A percentile compares a stretch with the other conserved stretches of the same genome.
These are phyloP conservation scores for Lepidocolaptes lacrymiger DNA, from an alignment of 2,797 vertebrate species.

Conservation along the genomic window DNA sequence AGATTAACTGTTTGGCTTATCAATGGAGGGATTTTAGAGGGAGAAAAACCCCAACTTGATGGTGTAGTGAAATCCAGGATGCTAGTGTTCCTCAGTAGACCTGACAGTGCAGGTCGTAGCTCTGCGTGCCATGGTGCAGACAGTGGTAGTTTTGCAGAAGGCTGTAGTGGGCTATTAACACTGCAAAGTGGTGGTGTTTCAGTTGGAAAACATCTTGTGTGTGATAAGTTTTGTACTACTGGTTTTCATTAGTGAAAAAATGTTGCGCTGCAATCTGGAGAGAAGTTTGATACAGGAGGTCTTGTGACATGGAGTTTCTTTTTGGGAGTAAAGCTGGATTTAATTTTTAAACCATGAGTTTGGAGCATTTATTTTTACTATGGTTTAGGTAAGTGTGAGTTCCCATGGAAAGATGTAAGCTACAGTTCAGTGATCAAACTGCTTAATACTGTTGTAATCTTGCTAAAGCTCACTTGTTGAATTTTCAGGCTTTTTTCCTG, in stretches of 20 bases:
- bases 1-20: constrained; percentile 75
- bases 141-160: neutral
- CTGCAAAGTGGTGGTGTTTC: neutral
- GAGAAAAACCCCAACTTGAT: neutral
- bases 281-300: neutral
- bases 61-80: constrained; percentile 16
- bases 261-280: neutral
- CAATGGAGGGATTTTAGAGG: constrained; percentile 61
- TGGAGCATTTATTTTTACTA: neutral
- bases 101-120: neutral
- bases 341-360: neutral
- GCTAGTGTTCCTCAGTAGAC: constrained; percentile 27
- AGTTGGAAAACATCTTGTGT: neutral
- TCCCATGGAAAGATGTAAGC: neutral
- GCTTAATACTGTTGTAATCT: neutral
- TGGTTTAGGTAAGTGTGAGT: neutral
- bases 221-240: neutral
- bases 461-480: neutral
- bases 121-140: rapidly evolving
- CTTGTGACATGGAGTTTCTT: neutral
- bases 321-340: neutral
- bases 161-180: neutral
- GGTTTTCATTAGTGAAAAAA: neutral
- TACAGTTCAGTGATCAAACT: neutral
- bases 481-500: neutral